phyloP scores from a whole-genome alignment of 2,797 vertebrate species.

The Gallinago stenura region DNA sequence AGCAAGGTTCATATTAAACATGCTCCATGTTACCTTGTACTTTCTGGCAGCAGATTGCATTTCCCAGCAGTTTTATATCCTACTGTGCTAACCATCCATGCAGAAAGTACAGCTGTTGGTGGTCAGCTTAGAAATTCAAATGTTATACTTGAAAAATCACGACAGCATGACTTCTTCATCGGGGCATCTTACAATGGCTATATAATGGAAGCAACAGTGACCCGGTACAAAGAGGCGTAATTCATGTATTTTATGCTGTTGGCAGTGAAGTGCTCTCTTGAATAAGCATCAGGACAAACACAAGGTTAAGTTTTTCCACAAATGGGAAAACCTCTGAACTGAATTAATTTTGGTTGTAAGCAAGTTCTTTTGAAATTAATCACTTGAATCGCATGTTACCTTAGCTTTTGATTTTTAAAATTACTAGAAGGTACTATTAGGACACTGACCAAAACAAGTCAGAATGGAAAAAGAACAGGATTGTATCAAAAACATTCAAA shows the following conservation, averaged over 20 bases:
- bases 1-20: background rate
- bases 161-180: slow-evolving; percentile 7
- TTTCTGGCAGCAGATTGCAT: background rate
- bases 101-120: slow-evolving; percentile 26
- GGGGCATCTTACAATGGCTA: background rate
- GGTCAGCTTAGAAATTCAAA: slow-evolving; percentile 49
- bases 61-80: slow-evolving; percentile 3
- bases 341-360: background rate
- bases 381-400: background rate
- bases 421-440: background rate
- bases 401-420: background rate
- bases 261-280: background rate
- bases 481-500: background rate
- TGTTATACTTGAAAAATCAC: slow-evolving; percentile 2
- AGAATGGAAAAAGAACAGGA: background rate
- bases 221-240: background rate
- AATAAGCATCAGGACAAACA: background rate
- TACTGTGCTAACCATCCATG: background rate
- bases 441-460: background rate
- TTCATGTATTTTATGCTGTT: background rate
- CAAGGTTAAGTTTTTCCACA: background rate
- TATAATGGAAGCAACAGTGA: background rate
- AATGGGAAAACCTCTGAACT: background rate
- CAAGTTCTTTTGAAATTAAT: background rate
- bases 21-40: background rate